These are phyloP conservation scores for Phoxinus dragarum DNA, from an alignment of 2,797 vertebrate genomes.

Conservation along the genomic window DNA sequence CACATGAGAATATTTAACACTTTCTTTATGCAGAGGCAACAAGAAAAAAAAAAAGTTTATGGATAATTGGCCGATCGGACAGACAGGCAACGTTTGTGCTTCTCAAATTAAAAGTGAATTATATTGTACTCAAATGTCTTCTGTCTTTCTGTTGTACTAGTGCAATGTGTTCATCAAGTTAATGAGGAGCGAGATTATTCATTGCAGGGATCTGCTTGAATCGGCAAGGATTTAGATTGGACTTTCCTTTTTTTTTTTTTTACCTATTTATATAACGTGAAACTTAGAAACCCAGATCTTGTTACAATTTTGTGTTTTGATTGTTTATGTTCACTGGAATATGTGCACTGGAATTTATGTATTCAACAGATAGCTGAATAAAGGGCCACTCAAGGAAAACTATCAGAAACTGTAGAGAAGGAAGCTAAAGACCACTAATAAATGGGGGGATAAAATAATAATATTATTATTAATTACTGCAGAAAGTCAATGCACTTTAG, in stretches of 20 bases:
- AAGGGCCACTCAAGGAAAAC: neutral
- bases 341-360: neutral
- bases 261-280: neutral
- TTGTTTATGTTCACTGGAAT: neutral
- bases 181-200: neutral
- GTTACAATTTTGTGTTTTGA: no score
- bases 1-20: conserved; percentile 67
- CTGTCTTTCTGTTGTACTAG: neutral
- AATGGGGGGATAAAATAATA: neutral
- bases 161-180: neutral
- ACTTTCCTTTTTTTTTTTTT: neutral
- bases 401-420: neutral
- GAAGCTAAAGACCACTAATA: neutral
- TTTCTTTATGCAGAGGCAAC: conserved; percentile 83
- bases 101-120: conserved; percentile 79
- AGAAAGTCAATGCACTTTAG: neutral
- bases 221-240: neutral
- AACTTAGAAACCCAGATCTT: neutral
- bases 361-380: neutral
- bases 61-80: conserved; percentile 81
- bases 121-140: conserved; percentile 60
- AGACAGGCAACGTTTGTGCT: conserved; percentile 84
- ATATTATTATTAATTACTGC: neutral
- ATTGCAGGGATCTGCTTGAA: neutral
- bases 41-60: conserved; percentile 84